A percentile compares a stretch with the other conserved stretches of the same genome.
Conservation (phyloP, 2,888 invertebrate genomes). For the Panzeria rudis region DNA sequence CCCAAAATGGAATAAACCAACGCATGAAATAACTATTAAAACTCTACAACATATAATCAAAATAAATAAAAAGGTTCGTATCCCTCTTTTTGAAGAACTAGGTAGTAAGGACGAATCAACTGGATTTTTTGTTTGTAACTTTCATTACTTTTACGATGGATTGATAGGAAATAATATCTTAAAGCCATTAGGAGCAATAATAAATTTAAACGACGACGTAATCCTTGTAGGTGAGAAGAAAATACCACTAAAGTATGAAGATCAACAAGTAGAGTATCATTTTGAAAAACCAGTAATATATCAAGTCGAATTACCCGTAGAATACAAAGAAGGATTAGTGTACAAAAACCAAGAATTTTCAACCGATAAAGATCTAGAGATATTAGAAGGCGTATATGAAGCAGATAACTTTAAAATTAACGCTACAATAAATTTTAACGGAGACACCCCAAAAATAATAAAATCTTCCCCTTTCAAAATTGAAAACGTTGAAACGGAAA, state of each 20-base stretch:
- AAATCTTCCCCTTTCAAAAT: constrained; percentile 9
- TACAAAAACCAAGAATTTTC: constrained; percentile 24
- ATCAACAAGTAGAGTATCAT: no score
- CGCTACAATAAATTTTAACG: constrained; percentile 10
- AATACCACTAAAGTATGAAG: constrained; percentile 11
- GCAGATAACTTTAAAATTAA: constrained; percentile 27
- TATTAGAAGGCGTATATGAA: constrained; percentile 33
- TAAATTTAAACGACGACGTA: constrained; percentile 20
- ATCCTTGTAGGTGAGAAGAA: neutral
- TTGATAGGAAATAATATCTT: constrained; percentile 31
- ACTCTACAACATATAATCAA: constrained; percentile 38
- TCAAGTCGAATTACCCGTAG: no score
- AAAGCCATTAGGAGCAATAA: constrained; percentile 21
- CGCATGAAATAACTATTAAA: constrained; percentile 14
- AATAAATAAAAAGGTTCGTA: constrained; percentile 28
- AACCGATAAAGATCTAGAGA: constrained; percentile 6
- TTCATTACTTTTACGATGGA: constrained; percentile 46
- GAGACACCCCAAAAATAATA: neutral
- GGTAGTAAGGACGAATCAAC: constrained; percentile 14
- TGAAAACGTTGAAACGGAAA: constrained; percentile 1
- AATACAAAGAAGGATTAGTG: neutral
- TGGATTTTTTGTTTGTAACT: constrained; percentile 52
- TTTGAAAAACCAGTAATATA: no score
- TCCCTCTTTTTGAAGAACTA: constrained; percentile 59
- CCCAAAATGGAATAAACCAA: neutral